A percentile compares a stretch with the other conserved stretches of the same genome.
Evolutionary conservation across 1,140 invertebrate species (phyloP).

Genomic region (Onthophagus taurus): DNA sequence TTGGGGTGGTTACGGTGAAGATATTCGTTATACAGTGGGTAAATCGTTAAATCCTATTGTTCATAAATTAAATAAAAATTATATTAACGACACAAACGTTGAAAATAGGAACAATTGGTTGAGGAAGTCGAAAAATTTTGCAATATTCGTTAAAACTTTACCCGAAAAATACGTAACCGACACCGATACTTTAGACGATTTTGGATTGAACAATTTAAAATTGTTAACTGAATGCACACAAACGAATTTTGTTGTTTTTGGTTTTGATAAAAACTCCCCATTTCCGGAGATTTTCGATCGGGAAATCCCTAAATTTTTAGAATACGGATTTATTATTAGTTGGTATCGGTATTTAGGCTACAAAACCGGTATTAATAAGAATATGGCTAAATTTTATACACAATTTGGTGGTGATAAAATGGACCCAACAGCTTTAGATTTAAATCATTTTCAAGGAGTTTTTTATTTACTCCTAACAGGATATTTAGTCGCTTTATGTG

Average conservation of each 20-base stretch:
- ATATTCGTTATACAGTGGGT: not conserved
- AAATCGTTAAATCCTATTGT: not conserved
- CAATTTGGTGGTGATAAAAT: not conserved
- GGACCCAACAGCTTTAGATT: not conserved
- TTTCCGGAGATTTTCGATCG: slow-evolving; percentile 2
- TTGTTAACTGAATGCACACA: slow-evolving; percentile 5
- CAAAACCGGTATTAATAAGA: too few relatives aligned
- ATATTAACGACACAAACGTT: not conserved
- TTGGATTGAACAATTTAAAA: slow-evolving; percentile 8
- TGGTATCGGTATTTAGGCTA: slow-evolving; percentile 1
- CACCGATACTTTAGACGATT: slow-evolving; percentile 4
- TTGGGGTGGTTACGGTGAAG: slow-evolving; percentile 1
- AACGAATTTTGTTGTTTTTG: slow-evolving; percentile 2
- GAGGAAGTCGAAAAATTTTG: not conserved
- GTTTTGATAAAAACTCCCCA: slow-evolving; percentile 6
- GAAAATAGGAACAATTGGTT: not conserved
- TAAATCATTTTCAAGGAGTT: too few relatives aligned
- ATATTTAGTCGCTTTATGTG: too few relatives aligned
- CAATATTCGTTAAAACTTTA: slow-evolving; percentile 4
- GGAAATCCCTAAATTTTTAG: slow-evolving; percentile 1
- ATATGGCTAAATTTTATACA: slow-evolving; percentile 1
- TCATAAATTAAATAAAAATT: not conserved
- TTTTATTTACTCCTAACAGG: too few relatives aligned
- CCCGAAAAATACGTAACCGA: slow-evolving; percentile 8
- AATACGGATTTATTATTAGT: slow-evolving; percentile 5